A percentile compares a stretch with the other conserved stretches of the same genome.
phyloP scores from a whole-genome alignment of 2,888 invertebrate species.

The Dyspetes luteomarginatus region DNA sequence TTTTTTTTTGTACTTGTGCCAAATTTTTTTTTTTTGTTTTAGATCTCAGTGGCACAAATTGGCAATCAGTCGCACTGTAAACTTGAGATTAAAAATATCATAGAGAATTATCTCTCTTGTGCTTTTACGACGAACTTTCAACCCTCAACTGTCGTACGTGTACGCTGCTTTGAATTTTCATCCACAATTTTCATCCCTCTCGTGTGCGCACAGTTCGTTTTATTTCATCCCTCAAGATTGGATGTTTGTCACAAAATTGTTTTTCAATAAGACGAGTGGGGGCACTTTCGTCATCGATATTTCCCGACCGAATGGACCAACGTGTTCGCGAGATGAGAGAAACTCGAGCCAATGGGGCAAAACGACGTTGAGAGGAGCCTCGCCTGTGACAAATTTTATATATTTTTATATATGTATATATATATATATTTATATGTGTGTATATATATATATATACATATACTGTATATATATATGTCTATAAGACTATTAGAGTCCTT shows the following conservation, averaged over 20 bases:
- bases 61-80: too few relatives aligned
- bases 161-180: background rate
- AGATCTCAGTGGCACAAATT: too few relatives aligned
- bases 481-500: conserved; percentile 10
- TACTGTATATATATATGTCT: too few relatives aligned
- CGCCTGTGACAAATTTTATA: background rate
- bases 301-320: background rate
- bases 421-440: background rate
- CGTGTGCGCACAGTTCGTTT: background rate
- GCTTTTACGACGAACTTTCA: background rate
- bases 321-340: background rate
- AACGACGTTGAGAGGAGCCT: background rate
- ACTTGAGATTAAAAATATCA: too few relatives aligned
- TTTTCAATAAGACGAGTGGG: too few relatives aligned
- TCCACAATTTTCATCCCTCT: background rate
- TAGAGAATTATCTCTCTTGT: too few relatives aligned
- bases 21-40: background rate
- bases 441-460: background rate
- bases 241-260: too few relatives aligned
- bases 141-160: conserved; percentile 6
- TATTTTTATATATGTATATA: background rate
- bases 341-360: conserved; percentile 12
- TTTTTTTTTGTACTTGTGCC: background rate
- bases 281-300: background rate
- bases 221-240: background rate